Evolutionary conservation across 2,113 vertebrate genomes (phyloP), one percentile per base, ranked within the genome.

Genomic region (Nymphicus hollandicus): DNA sequence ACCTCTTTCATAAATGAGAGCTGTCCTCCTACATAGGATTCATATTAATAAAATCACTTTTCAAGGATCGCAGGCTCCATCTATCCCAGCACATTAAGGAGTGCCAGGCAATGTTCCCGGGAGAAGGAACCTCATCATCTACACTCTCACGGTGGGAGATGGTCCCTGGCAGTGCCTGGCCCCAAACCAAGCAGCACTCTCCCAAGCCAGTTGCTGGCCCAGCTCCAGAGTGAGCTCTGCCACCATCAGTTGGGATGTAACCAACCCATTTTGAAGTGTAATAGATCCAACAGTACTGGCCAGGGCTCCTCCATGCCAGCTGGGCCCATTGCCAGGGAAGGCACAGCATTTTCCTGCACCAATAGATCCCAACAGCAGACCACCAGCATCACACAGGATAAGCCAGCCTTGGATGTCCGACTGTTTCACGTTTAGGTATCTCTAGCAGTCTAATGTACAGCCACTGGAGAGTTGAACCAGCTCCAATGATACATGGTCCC

Each of bases 1-100:
- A 94, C 77, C 73, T 76, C 95, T 79, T 92, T 96, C 88, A 94
- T 93, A 97, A 96, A 96, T 79, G 88, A 93, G 89, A 96, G 86
- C 95, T 95, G 96, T 96, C 96, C 96, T 96, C 95, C 96, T 89
- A 96, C 93, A 0, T 93, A 96, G 81, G 63, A 82, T 70, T 87
- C 69, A 73, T 96, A 91, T 92, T 93, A 96, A 95, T 91, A 85
- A 86, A 95, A 79, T 76, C 93, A 44, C 66, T 93, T 80, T 29
- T 87, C 1, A 33, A 92, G 65, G 52, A 91, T 91, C 19, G 4
- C 61, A 91, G 66, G 89, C 89, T 96, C 69, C 94, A 84, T 91
- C 94, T 83, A 78, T 60, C 56, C 77, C 12, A 7, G 87, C 80
- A 87, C 61, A 76, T 10, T 3, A 22, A 64, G 55, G 65, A 64